These are phyloP conservation scores for Prietella phreatophila DNA, from an alignment of 2,113 vertebrate species.

Conservation along the genomic window DNA sequence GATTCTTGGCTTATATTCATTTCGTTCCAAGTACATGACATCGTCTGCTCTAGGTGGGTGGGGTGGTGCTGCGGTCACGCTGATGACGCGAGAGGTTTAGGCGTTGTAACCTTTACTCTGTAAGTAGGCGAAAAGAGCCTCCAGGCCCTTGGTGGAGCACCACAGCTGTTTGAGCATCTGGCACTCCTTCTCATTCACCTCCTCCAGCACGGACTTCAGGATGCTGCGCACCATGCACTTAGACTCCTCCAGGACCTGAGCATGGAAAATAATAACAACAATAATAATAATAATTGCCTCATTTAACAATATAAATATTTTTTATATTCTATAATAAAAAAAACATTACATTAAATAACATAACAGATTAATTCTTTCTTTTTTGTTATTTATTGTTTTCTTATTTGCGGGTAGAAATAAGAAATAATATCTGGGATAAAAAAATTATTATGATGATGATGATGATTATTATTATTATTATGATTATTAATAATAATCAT, in stretches of 20 bases:
- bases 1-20: conserved; percentile 36
- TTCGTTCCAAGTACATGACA: conserved; percentile 23
- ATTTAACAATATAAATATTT: too few species aligned
- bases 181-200: conserved; percentile 94
- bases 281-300: conserved; percentile 5
- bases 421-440: too few species aligned
- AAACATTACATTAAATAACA: too few species aligned
- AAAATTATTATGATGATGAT: too few species aligned
- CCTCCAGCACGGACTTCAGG: conserved; percentile 85
- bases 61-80: neutral
- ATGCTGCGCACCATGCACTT: conserved; percentile 92
- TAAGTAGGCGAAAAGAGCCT: conserved; percentile 91
- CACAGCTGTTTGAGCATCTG: conserved; percentile 94
- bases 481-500: neutral
- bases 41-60: neutral
- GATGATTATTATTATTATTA: too few species aligned
- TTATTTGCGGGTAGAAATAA: too few species aligned
- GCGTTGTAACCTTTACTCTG: conserved; percentile 91
- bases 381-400: too few species aligned
- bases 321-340: too few species aligned
- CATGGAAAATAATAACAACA: conserved; percentile 2
- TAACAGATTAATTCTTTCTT: too few species aligned
- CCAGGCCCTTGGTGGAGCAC: conserved; percentile 95
- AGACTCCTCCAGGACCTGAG: conserved; percentile 91
- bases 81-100: conserved; percentile 62